Base-by-base conservation (phyloP, 2,113 vertebrate genomes). In the Phylloscopus trochilus region DNA sequence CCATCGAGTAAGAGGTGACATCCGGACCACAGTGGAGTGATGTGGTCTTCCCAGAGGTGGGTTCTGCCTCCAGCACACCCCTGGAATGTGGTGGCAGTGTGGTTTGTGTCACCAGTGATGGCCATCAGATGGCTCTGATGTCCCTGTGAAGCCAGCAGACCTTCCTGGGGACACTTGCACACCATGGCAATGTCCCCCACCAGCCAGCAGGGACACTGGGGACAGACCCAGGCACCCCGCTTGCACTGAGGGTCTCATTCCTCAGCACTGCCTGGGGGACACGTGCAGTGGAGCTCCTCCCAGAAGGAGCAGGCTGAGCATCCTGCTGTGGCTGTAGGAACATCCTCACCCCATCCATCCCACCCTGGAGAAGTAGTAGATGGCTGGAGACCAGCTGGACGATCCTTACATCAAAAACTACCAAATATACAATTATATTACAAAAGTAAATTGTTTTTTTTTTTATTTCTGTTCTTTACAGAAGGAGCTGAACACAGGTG, bases 401-500 rank as follows among this genome's bases (percentile, higher is more conserved):
- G 10, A 44, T 8, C 47, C 56, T 55, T 39, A 21, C 15, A 28
- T 52, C 26, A 88, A 75, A 89, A 86, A 79, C 43, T 49, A 60
- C 64, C 66, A 37, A 30, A 76, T 27, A 58, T 1, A 66, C 60
- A 19, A 18, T 70, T 44, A 11, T 93, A 64, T 92, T 97, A 97
- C 87, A 96, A 96, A 97, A 96, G 87, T 96, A 93, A 91, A 85
- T 49, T 28, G 58, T 2, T 55, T 73, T 66, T 73, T 66, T 78
- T 83, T 83, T 95, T 85, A 91, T 94, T 95, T 76, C 64, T 55
- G 51, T 33, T 73, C 77, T 82, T 91, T 89, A 87, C 78, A 87
- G 81, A 86, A 86, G 83, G 75, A 93, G 89, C 55, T 53, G 69
- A 95, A 88, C 49, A 18, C 0, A 7, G 31, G 47, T 12, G 1